A percentile compares a stretch with the other conserved stretches of the same genome.
Conservation (phyloP, 1,140 invertebrate genomes). For the Caenorhabditis brenneri region DNA sequence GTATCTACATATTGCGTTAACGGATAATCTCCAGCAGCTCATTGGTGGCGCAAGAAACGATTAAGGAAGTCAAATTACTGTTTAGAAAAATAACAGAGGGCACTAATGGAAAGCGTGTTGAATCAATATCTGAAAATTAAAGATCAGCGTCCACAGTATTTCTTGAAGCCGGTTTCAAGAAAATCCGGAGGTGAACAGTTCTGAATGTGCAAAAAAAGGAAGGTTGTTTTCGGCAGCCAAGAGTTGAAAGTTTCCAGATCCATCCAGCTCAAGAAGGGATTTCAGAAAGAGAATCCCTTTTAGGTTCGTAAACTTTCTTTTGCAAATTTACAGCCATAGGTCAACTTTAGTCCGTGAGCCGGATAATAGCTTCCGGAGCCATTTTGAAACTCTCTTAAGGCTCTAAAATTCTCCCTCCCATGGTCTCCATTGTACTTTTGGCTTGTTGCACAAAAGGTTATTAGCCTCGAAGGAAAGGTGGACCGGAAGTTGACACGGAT, state of each 20-base stretch:
- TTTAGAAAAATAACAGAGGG: no score
- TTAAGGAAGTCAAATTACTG: constrained; percentile 1
- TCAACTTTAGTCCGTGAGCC: constrained; percentile 23
- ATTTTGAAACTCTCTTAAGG: constrained; percentile 14
- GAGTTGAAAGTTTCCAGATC: no score
- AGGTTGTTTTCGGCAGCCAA: no score
- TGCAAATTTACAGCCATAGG: neutral
- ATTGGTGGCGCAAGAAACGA: neutral
- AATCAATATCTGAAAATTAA: no score
- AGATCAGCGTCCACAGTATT: no score
- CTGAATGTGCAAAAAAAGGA: no score
- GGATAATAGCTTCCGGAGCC: constrained; percentile 36
- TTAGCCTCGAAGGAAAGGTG: constrained; percentile 11
- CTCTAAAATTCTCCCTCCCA: neutral
- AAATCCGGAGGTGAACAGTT: no score
- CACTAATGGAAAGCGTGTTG: no score
- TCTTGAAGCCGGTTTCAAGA: no score
- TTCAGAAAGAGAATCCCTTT: no score
- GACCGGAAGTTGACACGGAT: constrained; percentile 42
- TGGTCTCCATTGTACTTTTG: constrained; percentile 30
- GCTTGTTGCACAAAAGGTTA: constrained; percentile 23
- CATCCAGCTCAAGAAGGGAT: no score
- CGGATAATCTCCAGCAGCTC: neutral
- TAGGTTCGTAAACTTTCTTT: neutral
- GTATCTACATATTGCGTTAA: neutral